Conservation (phyloP, 2,797 vertebrate genomes). For the Hapalemur alaotrensis region DNA sequence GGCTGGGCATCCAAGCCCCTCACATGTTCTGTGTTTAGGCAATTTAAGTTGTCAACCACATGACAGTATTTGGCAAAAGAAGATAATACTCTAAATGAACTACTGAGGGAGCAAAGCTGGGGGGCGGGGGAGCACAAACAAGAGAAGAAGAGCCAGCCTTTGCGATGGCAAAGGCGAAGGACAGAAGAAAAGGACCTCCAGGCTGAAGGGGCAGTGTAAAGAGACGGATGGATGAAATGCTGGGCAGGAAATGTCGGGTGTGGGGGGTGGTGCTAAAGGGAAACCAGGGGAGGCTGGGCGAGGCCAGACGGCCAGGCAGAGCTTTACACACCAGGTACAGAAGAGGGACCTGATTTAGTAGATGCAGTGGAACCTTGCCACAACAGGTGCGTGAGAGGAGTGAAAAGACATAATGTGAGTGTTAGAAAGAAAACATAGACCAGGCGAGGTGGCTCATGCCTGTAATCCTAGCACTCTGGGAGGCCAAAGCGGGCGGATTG, state of each 20-base stretch:
- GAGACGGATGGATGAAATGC: background rate
- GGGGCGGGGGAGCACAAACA: accelerated
- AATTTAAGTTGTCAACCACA: background rate
- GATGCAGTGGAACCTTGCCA: background rate
- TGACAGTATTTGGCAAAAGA: background rate
- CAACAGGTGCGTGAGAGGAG: background rate
- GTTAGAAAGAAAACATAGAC: background rate
- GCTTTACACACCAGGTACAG: background rate
- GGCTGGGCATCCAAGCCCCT: background rate
- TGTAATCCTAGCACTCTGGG: too few species aligned
- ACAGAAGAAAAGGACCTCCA: background rate
- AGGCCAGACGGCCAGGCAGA: accelerated
- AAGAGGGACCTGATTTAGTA: background rate
- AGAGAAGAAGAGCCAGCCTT: background rate
- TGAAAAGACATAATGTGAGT: background rate
- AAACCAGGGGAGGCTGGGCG: background rate
- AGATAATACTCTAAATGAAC: background rate
- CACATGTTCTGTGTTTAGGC: background rate
- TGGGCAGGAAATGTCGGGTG: background rate
- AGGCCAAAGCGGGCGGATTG: too few species aligned
- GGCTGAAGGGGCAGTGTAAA: background rate
- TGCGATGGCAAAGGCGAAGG: too few species aligned
- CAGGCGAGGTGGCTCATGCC: too few species aligned
- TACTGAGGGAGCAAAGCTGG: background rate
- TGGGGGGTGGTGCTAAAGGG: background rate